Conservation (phyloP, 2,797 vertebrate genomes). For the Delichon dasypus region DNA sequence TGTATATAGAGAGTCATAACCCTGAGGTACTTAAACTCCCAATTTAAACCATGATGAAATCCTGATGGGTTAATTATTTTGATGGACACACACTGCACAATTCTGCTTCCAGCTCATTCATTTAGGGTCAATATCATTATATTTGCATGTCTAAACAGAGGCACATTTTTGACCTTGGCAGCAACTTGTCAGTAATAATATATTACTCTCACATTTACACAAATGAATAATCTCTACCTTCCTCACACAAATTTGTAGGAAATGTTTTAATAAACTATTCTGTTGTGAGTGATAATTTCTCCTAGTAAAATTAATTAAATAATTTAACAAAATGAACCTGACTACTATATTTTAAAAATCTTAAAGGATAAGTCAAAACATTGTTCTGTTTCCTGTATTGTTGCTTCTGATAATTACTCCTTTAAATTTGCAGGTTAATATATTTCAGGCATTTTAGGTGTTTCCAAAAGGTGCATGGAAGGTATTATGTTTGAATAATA, state of each 20-base stretch:
- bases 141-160: neutral
- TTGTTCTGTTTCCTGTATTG: neutral
- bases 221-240: neutral
- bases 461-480: neutral
- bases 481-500: neutral
- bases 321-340: neutral
- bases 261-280: neutral
- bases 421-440: neutral
- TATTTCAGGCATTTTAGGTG: neutral
- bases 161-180: neutral
- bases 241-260: neutral
- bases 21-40: neutral
- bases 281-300: neutral
- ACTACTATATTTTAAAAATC: neutral
- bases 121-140: neutral
- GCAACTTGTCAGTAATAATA: neutral
- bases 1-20: rapidly evolving
- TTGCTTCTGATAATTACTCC: neutral
- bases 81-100: neutral
- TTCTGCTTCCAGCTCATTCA: neutral
- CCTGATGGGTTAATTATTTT: neutral
- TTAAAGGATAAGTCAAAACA: neutral
- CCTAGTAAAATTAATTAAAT: neutral
- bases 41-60: neutral
- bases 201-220: neutral